These are phyloP conservation scores for Mythimna loreyi DNA, from an alignment of 2,888 invertebrate genomes.

Conservation along the genomic window DNA sequence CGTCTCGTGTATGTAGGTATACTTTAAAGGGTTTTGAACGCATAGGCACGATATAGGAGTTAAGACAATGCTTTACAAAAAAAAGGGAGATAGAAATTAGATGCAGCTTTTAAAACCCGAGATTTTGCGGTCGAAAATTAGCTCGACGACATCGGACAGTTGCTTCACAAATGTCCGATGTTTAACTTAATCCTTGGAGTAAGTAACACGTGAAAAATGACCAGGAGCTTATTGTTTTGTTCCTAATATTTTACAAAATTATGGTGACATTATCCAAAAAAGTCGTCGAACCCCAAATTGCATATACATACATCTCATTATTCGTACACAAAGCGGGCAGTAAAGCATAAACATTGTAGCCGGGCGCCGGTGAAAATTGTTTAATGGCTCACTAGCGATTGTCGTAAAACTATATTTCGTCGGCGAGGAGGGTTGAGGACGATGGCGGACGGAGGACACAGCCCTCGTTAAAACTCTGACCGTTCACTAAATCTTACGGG, in stretches of 20 bases:
- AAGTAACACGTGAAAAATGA: no score
- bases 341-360: conserved; percentile 72
- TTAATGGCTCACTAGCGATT: conserved; percentile 83
- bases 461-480: conserved; percentile 86
- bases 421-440: conserved; percentile 67
- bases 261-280: conserved; percentile 14
- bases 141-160: no score
- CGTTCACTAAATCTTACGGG: conserved; percentile 87
- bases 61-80: no score
- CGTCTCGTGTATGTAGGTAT: no score
- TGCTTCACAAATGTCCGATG: no score
- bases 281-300: conserved; percentile 20
- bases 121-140: no score
- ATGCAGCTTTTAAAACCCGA: no score
- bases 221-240: not conserved
- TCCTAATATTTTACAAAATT: conserved; percentile 22
- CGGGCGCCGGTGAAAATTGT: conserved; percentile 69
- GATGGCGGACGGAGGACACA: conserved; percentile 65
- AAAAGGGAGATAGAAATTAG: no score
- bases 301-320: conserved; percentile 49
- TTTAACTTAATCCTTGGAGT: no score
- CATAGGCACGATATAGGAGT: no score
- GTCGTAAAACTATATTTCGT: conserved; percentile 86
- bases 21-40: no score
- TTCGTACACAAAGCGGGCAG: conserved; percentile 47